phyloP scores from a whole-genome alignment of 37 sponge, comb jelly and placozoan genomes.

The Ephydatia muelleri region DNA sequence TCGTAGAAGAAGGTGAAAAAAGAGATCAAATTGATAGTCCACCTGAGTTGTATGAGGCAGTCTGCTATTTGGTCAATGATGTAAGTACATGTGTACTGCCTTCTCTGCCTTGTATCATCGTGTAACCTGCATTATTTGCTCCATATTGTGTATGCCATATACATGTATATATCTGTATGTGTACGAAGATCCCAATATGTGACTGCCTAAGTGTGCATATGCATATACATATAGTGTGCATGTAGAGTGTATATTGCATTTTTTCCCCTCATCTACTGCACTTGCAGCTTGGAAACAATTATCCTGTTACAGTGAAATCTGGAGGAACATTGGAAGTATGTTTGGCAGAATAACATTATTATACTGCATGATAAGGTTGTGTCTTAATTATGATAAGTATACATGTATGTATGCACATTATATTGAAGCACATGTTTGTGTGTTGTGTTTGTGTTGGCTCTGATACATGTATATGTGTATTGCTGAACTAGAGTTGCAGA shows the following conservation, averaged over 20 bases:
- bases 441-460: no score
- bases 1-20: neutral
- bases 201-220: no score
- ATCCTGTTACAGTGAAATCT: conserved; percentile 17
- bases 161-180: no score
- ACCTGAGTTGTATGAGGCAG: neutral
- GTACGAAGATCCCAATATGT: no score
- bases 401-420: neutral
- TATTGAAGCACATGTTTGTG: neutral
- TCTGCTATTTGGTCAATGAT: neutral
- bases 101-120: neutral
- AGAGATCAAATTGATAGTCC: neutral
- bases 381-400: no score
- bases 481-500: no score
- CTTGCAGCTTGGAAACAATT: conserved; percentile 24
- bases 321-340: conserved; percentile 19
- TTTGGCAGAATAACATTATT: neutral
- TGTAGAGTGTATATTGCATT: no score
- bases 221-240: no score
- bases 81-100: neutral
- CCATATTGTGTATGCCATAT: no score
- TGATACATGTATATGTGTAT: neutral
- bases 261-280: neutral
- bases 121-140: no score
- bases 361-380: no score